Conservation (phyloP, 2,113 vertebrate genomes). For the Burhinus oedicnemus region DNA sequence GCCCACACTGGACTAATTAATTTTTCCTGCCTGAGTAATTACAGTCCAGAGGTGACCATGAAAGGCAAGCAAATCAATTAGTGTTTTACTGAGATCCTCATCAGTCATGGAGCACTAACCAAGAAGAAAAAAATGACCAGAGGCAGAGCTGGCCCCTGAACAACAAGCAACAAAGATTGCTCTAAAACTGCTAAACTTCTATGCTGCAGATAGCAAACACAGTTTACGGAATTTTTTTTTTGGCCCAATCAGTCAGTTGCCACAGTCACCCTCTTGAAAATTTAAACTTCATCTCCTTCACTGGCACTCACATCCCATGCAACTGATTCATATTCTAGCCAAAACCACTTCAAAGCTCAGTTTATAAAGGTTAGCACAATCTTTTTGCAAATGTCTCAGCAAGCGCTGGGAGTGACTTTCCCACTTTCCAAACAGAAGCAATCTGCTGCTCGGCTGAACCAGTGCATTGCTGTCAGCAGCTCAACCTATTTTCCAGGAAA, state of each 20-base stretch:
- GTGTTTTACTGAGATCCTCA: slow-evolving; percentile 70
- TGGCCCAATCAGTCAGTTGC: neutral
- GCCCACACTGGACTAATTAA: slow-evolving; percentile 66
- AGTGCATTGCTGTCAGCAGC: neutral
- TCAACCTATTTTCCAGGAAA: neutral
- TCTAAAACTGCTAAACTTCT: neutral
- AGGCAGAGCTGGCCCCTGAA: neutral
- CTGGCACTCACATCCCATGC: neutral
- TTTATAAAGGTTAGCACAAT: neutral
- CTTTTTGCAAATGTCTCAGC: neutral
- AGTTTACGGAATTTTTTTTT: neutral
- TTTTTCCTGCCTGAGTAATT: slow-evolving; percentile 72
- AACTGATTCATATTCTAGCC: neutral
- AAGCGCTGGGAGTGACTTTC: neutral
- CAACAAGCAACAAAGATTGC: neutral
- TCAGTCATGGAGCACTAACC: slow-evolving; percentile 64
- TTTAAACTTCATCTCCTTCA: neutral
- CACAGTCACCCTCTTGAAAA: neutral
- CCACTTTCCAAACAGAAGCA: slow-evolving; percentile 14
- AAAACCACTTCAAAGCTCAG: neutral
- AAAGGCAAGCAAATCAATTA: slow-evolving; percentile 69
- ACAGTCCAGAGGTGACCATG: slow-evolving; percentile 71
- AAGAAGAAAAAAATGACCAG: slow-evolving; percentile 20
- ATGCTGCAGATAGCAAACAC: neutral
- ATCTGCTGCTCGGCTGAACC: slow-evolving; percentile 16